Base-by-base conservation (phyloP, 2,888 invertebrate species). In the Deilephila elpenor region DNA sequence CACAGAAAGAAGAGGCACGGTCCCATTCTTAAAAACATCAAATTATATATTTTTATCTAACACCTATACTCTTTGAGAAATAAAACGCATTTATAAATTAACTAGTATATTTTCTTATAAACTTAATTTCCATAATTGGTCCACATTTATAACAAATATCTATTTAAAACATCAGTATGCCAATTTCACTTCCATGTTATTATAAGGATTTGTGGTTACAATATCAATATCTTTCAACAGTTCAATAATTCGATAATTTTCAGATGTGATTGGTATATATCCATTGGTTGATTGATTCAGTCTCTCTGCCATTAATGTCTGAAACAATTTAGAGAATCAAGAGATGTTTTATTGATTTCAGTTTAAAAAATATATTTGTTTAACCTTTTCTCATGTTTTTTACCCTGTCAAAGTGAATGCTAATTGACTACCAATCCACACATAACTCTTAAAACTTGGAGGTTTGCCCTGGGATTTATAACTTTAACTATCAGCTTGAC, bases 101-200 rank as follows among this genome's bases (percentile, higher is more conserved):
- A 61, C n/a, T 5, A 29, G 59, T 77, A 73, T 70, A 75, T 59
- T 71, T 61, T 7, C 56, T 19, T 56, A 56, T 19, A n/a, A n/a
- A 14, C 3, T 44, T 14, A 44, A 44, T 44, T 2, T 44, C 44
- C 44, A 44, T 56, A 56, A 56, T 56, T n/a, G n/a, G 56, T 56
- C 56, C 56, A n/a, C n/a, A 56, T n/a, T 56, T n/a, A 19, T 56
- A 61, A 74, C 53, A 74, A 74, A 25, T 74, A 73, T 8, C 67
- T 64, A 0, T 19, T n/a, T 20, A 3, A n/a, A 6, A 11, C 0
- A 19, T 83, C 77, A 89, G 77, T 84, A 88, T 70, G 88, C 86
- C 56, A 94, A 77, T 82, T 92, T 93, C 0, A 93, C 86, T 86
- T 93, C 89, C 81, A 79, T 84, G 44, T 88, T 84, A 74, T 93